Base-by-base conservation (phyloP, 2,888 invertebrate species). In the Ophioninae sp. region DNA sequence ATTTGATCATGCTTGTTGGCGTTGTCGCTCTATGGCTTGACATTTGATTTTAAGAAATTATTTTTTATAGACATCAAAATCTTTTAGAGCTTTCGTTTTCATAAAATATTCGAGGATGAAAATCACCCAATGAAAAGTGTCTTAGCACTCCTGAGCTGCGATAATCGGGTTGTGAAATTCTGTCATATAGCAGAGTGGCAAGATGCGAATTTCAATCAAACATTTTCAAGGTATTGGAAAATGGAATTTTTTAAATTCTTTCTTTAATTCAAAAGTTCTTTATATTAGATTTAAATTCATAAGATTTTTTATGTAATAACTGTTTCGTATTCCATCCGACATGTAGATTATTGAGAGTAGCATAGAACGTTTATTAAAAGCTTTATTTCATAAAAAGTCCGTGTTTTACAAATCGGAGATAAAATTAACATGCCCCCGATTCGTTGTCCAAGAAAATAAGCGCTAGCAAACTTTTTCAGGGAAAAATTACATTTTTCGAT, bases 91-190 rank as follows among this genome's bases (percentile, higher is more conserved):
- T 50, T 50, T 50, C 50, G 50, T 30, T 30, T 1, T 30, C 44
- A 0, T 44, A 65, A 69, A 56, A 57, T 59, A 64, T 70, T 23
- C 59, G 21, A 6, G 59, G 79, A 44, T 44, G 44, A 13, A 44
- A 44, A 44, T 44, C 10, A 44, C 44, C 57, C 57, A 68, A 67
- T 72, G 10, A 37, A 75, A 64, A 70, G 84, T 79, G 70, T 78
- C 81, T 81, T 75, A 67, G 78, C 70, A n/a, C 72, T 62, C 6
- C 73, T 39, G 72, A 70, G 23, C 56, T 20, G 73, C 57, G 68
- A 56, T 62, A 76, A 61, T 76, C 73, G 65, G 83, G 83, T 83
- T 81, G 83, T 83, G 81, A 84, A 83, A 70, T 30, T 56, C 8
- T 79, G 75, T 56, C 39, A 30, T 62, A 73, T 41, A 70, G 39